phyloP scores from a whole-genome alignment of 2,888 invertebrate genomes.

The Tupiocoris notatus region DNA sequence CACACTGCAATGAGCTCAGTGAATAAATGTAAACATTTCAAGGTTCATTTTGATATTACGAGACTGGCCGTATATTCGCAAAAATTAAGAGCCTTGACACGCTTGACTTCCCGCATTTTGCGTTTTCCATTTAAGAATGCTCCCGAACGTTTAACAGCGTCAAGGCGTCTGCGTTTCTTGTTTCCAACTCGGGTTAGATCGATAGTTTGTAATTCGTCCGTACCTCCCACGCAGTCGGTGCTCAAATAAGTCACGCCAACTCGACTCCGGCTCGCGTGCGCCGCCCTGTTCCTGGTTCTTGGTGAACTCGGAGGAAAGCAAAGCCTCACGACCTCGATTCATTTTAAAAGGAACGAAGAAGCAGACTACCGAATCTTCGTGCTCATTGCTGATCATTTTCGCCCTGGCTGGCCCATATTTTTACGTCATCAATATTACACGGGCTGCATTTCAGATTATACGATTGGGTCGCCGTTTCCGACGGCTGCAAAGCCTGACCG shows the following conservation, averaged over 20 bases:
- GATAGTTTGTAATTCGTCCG: background rate
- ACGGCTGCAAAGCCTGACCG: too few relatives aligned
- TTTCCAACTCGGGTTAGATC: background rate
- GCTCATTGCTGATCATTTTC: background rate
- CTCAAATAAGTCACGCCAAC: background rate
- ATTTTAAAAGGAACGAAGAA: background rate
- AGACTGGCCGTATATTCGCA: too few relatives aligned
- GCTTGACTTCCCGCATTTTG: too few relatives aligned
- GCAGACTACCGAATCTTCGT: background rate
- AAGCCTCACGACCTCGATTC: background rate
- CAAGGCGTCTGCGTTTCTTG: background rate
- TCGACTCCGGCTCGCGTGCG: background rate
- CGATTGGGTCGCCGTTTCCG: too few relatives aligned
- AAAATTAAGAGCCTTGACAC: too few relatives aligned
- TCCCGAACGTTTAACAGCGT: too few relatives aligned
- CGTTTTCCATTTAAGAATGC: too few relatives aligned
- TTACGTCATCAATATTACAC: background rate
- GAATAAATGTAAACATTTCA: too few relatives aligned
- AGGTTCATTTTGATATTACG: too few relatives aligned
- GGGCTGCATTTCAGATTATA: background rate
- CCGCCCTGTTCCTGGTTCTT: background rate
- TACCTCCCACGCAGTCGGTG: background rate
- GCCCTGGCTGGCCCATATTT: background rate
- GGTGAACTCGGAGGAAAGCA: background rate
- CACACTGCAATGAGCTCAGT: too few relatives aligned